Evolutionary conservation across 1,140 invertebrate genomes (phyloP).

Genomic region (Hyposmocoma kahamanoa): DNA sequence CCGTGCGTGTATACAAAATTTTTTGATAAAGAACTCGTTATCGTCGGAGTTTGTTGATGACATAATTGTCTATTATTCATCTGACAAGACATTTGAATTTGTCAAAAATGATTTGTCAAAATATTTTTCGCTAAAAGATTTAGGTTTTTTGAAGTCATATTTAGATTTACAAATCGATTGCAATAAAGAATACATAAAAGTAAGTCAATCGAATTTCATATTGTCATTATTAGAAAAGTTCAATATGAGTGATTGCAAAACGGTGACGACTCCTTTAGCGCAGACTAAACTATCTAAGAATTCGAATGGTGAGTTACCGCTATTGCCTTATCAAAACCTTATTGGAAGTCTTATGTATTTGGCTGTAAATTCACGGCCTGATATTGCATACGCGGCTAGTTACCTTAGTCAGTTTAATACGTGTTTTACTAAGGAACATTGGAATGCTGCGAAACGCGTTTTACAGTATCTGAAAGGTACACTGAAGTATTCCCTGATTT

Average conservation of each 20-base stretch:
- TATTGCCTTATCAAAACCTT: slow-evolving; percentile 5
- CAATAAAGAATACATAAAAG: slow-evolving; percentile 9
- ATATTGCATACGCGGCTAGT: slow-evolving; percentile 7
- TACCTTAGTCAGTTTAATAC: slow-evolving; percentile 10
- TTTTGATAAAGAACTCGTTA: slow-evolving; percentile 19
- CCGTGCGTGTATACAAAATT: slow-evolving; percentile 36
- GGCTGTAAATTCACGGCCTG: slow-evolving; percentile 2
- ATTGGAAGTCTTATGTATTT: slow-evolving; percentile 11
- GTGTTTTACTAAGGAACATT: slow-evolving; percentile 7
- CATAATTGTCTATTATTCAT: slow-evolving; percentile 43
- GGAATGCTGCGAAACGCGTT: slow-evolving; percentile 5
- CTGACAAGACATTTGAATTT: slow-evolving; percentile 16
- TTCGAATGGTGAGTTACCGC: not conserved
- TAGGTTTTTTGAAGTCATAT: slow-evolving; percentile 13
- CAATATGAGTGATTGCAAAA: slow-evolving; percentile 7
- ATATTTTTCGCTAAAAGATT: slow-evolving; percentile 27
- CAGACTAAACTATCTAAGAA: not conserved
- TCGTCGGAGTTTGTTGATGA: slow-evolving; percentile 42
- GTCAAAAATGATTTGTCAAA: slow-evolving; percentile 17
- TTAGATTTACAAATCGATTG: slow-evolving; percentile 19
- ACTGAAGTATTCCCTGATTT: no score
- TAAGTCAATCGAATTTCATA: slow-evolving; percentile 19
- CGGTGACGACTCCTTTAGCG: slow-evolving; percentile 11
- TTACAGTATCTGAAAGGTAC: no score
- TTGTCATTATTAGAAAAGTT: slow-evolving; percentile 16